Conservation (phyloP, 2,797 vertebrate genomes). For the Chaenodraco wilsoni region DNA sequence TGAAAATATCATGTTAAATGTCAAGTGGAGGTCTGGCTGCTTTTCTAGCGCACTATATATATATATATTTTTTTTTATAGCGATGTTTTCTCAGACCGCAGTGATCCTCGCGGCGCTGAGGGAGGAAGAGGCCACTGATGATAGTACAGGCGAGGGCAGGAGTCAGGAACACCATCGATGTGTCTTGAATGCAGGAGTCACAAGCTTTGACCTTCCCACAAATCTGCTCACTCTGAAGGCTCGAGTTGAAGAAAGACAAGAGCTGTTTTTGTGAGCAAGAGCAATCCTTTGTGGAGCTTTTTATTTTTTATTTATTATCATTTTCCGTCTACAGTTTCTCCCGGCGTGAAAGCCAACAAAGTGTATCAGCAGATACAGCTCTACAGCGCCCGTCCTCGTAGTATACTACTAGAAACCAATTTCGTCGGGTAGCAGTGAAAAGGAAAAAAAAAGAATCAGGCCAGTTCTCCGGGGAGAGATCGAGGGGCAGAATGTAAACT, state of each 20-base stretch:
- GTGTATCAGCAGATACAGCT: conserved; percentile 76
- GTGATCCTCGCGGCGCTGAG: conserved; percentile 35
- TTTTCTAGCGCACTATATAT: conserved; percentile 15
- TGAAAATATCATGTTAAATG: conserved; percentile 6
- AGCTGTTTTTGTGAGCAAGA: conserved; percentile 53
- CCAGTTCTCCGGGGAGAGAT: conserved; percentile 80
- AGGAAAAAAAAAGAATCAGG: conserved; percentile 72
- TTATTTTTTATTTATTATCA: conserved; percentile 36
- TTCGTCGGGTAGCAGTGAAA: conserved; percentile 74
- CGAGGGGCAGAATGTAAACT: conserved; percentile 82
- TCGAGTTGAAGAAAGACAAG: conserved; percentile 75
- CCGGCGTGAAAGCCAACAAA: conserved; percentile 61
- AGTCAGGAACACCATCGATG: conserved; percentile 50
- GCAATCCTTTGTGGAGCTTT: conserved; percentile 33
- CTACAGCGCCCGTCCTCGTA: conserved; percentile 60
- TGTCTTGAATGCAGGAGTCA: conserved; percentile 49
- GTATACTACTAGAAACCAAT: conserved; percentile 80
- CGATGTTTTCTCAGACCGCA: conserved; percentile 36
- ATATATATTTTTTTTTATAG: not conserved
- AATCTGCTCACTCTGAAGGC: conserved; percentile 34
- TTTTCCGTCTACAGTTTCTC: conserved; percentile 58
- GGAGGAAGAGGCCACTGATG: conserved; percentile 47
- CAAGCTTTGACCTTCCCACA: conserved; percentile 58
- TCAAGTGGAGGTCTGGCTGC: not conserved
- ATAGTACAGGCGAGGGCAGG: conserved; percentile 52